Evolutionary conservation across 2,797 vertebrate genomes (phyloP), one percentile per base, ranked within the genome.

Genomic region (Sciurus carolinensis): DNA sequence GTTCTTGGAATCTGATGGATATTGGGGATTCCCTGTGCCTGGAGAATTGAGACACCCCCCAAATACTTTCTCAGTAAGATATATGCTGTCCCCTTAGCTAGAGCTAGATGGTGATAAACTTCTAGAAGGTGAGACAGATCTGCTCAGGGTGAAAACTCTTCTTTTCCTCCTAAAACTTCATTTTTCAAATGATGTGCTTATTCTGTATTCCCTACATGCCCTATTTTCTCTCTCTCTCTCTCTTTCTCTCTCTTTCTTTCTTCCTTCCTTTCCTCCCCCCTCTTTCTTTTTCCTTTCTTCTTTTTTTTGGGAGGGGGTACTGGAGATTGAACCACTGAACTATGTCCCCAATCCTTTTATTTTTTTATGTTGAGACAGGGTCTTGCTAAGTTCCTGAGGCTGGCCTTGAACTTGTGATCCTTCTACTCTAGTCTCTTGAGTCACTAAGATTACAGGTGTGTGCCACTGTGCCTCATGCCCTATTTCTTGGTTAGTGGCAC

Each of bases 401-500:
- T 67, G 64, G 30, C 5, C 30, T 67, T 30, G 30, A 33, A 33
- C 30, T 33, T 67, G 13, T 5, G 12, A 67, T 30, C 64, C 13
- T 67, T 33, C 64, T 67, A 24, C 24, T 62, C 9, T 28, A 67
- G 30, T 12, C 64, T 15, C 30, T 30, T 14, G 14, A 67, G 64
- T 67, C 9, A 15, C 28, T 67, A 28, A 14, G 64, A 67, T 67
- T 67, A 67, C 30, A 33, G 30, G 28, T 3, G 14, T 67, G 64
- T 67, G 30, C 64, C 30, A 33, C 30, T 33, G 12, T 67, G 13
- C 33, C 52, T 47, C 8, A 91, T 95, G 79, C 71, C 71, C 86
- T 96, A 26, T 87, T 95, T 96, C 86, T 93, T 95, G n/a, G 57
- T 88, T 82, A 76, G 59, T 75, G 57, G 47, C 59, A 28, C 80